phyloP scores from a whole-genome alignment of 2,113 vertebrate species.

The Atlantisia rogersi region DNA sequence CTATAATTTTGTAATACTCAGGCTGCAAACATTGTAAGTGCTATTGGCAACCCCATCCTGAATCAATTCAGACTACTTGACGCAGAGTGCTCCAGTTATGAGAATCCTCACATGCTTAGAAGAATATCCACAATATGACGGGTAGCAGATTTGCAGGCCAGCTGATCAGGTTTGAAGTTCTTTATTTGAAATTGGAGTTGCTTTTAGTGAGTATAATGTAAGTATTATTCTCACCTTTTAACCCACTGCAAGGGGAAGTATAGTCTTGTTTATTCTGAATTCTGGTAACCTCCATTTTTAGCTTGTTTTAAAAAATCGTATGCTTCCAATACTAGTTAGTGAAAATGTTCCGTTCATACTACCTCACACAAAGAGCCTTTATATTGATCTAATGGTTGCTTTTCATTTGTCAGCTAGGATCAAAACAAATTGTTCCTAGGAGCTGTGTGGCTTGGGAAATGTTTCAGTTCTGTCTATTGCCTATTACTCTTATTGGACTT shows the following conservation, averaged over 20 bases:
- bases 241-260: neutral
- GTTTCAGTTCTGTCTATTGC: neutral
- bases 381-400: neutral
- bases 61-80: neutral
- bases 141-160: neutral
- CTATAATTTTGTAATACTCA: neutral
- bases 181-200: neutral
- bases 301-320: neutral
- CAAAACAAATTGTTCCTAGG: neutral
- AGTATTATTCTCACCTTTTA: neutral
- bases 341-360: neutral
- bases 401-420: neutral
- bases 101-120: neutral
- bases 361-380: neutral
- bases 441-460: neutral
- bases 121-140: neutral
- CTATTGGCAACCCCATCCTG: neutral
- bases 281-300: neutral
- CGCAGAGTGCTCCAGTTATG: neutral
- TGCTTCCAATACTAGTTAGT: neutral
- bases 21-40: neutral
- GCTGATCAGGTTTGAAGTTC: neutral
- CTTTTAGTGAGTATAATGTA: neutral
- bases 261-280: neutral
- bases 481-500: neutral